Percentiles rank a stretch among this genome's conserved stretches.
Conservation (phyloP, 2,113 vertebrate genomes). For the Cheilinus undulatus region DNA sequence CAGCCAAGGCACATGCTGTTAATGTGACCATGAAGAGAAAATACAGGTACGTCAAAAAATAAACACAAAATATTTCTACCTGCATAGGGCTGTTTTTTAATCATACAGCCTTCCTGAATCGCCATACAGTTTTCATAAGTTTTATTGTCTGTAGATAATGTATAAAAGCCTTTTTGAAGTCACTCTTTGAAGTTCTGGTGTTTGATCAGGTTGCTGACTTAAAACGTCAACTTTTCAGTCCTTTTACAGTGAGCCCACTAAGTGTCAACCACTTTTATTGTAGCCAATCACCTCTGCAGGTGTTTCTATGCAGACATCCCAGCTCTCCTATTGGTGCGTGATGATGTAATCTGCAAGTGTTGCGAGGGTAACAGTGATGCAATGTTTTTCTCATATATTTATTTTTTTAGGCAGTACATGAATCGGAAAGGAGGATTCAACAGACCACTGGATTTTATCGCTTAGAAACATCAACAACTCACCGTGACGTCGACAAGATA, state of each 20-base stretch:
- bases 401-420: constrained; percentile 94
- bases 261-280: constrained; percentile 45
- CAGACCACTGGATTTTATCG: constrained; percentile 98
- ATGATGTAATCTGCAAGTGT: constrained; percentile 85
- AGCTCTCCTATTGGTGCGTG: constrained; percentile 79
- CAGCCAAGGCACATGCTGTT: constrained; percentile 91
- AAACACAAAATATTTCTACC: background rate
- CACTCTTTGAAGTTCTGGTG: background rate
- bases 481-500: background rate
- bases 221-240: constrained; percentile 34
- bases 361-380: constrained; percentile 83
- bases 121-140: background rate
- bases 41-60: constrained; percentile 87
- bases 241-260: constrained; percentile 22
- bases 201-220: constrained; percentile 13
- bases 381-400: constrained; percentile 80
- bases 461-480: constrained; percentile 78
- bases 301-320: constrained; percentile 77
- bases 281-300: constrained; percentile 83
- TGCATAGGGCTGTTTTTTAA: background rate
- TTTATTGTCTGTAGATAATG: background rate
- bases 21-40: constrained; percentile 97
- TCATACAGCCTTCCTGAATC: background rate
- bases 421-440: constrained; percentile 99
- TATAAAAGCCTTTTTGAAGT: background rate